Evolutionary conservation across 2,797 vertebrate species (phyloP).

Genomic region (Agapornis canus): DNA sequence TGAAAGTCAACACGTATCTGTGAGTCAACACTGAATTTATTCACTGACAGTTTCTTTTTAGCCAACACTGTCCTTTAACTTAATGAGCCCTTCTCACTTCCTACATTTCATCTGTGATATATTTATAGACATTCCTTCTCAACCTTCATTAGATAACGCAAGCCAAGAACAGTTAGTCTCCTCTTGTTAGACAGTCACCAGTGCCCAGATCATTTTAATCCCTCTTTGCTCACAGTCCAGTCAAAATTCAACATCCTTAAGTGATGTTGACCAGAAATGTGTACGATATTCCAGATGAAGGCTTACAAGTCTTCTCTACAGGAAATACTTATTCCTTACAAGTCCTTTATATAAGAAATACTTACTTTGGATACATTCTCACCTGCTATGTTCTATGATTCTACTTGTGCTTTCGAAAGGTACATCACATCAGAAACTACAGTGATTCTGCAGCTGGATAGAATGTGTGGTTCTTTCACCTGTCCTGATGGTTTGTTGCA

Average conservation of each 20-base stretch:
- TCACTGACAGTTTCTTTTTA: constrained; percentile 14
- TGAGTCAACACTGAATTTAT: constrained; percentile 40
- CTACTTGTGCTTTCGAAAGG: neutral
- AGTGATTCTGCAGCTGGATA: neutral
- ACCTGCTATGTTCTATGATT: neutral
- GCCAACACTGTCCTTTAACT: neutral
- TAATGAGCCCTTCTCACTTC: neutral
- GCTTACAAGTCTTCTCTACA: neutral
- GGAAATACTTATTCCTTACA: neutral
- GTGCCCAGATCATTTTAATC: neutral
- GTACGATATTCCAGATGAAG: neutral
- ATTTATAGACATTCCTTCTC: constrained; percentile 31
- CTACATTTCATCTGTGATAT: neutral
- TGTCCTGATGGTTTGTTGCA: neutral
- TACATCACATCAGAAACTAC: neutral
- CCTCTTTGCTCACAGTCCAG: neutral
- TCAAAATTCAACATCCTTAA: neutral
- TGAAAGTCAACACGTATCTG: neutral
- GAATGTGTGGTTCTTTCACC: neutral
- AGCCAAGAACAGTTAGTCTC: neutral
- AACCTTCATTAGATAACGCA: neutral
- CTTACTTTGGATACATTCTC: neutral
- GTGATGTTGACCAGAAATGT: neutral
- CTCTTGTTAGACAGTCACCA: neutral
- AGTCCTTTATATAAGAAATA: neutral